These are phyloP conservation scores for Meloidogyne floridensis DNA, from an alignment of 1,140 invertebrate genomes.

Conservation along the genomic window DNA sequence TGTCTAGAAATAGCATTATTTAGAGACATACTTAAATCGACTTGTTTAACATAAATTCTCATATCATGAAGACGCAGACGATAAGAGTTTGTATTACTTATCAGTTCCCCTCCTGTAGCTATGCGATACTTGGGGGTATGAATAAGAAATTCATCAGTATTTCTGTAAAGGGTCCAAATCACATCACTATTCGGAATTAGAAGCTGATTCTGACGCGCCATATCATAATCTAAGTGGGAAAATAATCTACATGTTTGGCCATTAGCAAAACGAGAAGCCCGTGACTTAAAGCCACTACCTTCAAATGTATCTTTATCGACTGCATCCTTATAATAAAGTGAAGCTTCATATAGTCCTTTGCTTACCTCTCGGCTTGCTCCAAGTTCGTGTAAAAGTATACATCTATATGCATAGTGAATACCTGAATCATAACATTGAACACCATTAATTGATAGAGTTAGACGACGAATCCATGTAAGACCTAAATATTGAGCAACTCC, in stretches of 20 bases:
- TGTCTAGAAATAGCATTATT: slow-evolving; percentile 33
- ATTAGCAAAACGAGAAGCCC: neutral
- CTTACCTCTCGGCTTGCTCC: neutral
- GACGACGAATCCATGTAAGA: neutral
- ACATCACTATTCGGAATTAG: too few relatives aligned
- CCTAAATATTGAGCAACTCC: slow-evolving; percentile 5
- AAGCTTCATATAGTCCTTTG: slow-evolving; percentile 10
- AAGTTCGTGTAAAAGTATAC: slow-evolving; percentile 4
- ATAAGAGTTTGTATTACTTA: neutral
- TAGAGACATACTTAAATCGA: slow-evolving; percentile 36
- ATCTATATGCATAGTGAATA: neutral
- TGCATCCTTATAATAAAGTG: neutral
- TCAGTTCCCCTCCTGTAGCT: too few relatives aligned
- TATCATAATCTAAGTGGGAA: too few relatives aligned
- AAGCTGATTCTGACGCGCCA: too few relatives aligned
- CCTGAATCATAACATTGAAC: neutral
- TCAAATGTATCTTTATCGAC: too few relatives aligned
- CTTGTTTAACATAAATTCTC: slow-evolving; percentile 30
- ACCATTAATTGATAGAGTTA: neutral
- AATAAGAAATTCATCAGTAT: too few relatives aligned
- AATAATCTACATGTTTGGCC: too few relatives aligned
- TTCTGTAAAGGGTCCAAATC: too few relatives aligned
- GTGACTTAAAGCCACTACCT: too few relatives aligned
- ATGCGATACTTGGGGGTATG: too few relatives aligned
- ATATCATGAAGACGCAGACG: slow-evolving; percentile 12